Percentiles rank a stretch among this genome's conserved stretches.
phyloP scores from a whole-genome alignment of 92 coral and sea anemone genomes.

The Porites evermanni region DNA sequence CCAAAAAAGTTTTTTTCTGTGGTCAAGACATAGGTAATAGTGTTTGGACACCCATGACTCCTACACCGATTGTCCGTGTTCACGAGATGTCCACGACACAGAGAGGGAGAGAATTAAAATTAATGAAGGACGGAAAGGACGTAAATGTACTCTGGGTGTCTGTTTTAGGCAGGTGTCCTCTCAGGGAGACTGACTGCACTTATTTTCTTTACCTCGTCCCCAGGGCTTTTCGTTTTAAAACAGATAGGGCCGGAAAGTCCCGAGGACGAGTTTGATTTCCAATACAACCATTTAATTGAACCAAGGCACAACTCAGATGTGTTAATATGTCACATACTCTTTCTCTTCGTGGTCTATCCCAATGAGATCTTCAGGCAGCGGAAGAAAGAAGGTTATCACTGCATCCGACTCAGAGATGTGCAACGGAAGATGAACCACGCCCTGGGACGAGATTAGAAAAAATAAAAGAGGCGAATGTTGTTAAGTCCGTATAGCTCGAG shows the following conservation, averaged over 20 bases:
- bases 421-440: constrained; percentile 78
- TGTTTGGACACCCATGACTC: too few relatives aligned
- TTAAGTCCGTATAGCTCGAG: too few relatives aligned
- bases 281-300: background rate
- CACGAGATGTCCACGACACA: too few relatives aligned
- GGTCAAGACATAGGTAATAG: too few relatives aligned
- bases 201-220: background rate
- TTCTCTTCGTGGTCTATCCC: constrained; percentile 18
- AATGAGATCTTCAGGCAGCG: constrained; percentile 81
- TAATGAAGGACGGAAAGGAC: too few relatives aligned
- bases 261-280: background rate
- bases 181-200: too few relatives aligned
- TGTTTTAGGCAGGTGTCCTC: too few relatives aligned
- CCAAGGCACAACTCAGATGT: background rate
- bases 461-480: background rate
- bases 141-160: too few relatives aligned
- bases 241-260: background rate
- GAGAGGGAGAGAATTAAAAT: too few relatives aligned
- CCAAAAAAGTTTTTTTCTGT: too few relatives aligned
- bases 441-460: constrained; percentile 44
- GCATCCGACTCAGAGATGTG: constrained; percentile 77
- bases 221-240: background rate
- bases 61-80: too few relatives aligned
- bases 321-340: constrained; percentile 15
- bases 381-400: constrained; percentile 82